Evolutionary conservation across 2,888 invertebrate genomes (phyloP).

Genomic region (Pandemis heparana): DNA sequence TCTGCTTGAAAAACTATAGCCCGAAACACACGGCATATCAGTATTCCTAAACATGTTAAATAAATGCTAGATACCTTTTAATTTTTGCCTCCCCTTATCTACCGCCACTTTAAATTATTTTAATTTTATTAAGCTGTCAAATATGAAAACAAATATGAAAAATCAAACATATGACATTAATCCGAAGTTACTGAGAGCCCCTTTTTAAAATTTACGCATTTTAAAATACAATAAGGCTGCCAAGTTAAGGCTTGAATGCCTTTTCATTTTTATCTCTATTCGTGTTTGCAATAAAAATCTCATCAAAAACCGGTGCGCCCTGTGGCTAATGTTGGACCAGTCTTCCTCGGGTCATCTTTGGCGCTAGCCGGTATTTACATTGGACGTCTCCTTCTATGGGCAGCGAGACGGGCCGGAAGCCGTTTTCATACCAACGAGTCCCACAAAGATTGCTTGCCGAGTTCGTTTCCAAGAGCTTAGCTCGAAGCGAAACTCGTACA

Average conservation of each 20-base stretch:
- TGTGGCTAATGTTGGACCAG: not conserved
- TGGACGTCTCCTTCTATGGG: conserved; percentile 6
- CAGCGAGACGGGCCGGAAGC: conserved; percentile 5
- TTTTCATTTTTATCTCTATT: not conserved
- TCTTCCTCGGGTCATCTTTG: conserved; percentile 4
- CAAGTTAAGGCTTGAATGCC: not conserved
- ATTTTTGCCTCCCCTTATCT: no score
- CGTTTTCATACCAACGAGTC: conserved; percentile 15
- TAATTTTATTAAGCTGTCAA: no score
- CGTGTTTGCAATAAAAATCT: conserved; percentile 1
- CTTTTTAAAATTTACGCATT: no score
- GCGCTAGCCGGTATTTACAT: conserved; percentile 15
- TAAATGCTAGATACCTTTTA: no score
- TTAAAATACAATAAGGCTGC: not conserved
- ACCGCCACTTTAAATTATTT: no score
- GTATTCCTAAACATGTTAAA: no score
- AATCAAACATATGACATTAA: no score
- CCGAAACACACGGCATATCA: no score
- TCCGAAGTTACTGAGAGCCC: no score
- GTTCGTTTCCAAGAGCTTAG: not conserved
- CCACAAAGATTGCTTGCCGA: conserved; percentile 9
- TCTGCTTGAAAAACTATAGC: no score
- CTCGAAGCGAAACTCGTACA: not conserved
- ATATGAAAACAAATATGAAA: no score
- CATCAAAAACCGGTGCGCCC: not conserved